Base-by-base conservation (phyloP, 2,113 vertebrate species). In the Turdus rufiventris region DNA sequence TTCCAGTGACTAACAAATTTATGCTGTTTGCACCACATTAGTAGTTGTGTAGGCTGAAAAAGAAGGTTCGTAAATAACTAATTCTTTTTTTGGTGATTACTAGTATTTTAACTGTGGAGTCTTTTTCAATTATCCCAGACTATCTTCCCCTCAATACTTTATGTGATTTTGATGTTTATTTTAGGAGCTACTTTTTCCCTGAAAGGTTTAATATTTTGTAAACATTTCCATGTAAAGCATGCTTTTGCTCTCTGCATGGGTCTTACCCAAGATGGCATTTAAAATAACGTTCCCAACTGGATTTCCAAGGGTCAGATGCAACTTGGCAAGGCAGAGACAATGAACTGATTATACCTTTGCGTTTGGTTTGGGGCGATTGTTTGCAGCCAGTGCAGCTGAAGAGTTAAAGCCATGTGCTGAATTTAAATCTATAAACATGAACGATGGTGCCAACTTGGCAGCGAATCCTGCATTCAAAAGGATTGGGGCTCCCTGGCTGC, bases 401-500 rank as follows among this genome's bases (percentile, higher is more conserved):
- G 95, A 96, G 96, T 96, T 96, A 96, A 95, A 97, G 94, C 93
- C 96, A 96, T 85, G 94, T 94, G 94, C 94, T 97, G 97, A 96
- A 97, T 97, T 94, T 96, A 83, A 97, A 97, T 97, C 95, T 62
- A 82, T 85, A 95, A 96, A 95, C 94, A 95, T 84, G 93, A 95
- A 95, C 48, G 75, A 62, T 61, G 88, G 95, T 96, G 96, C 96
- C 97, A 97, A 96, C 61, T 96, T 96, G 96, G 96, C 96, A 97
- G 89, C 4, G 1, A 74, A 11, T 67, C 29, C 10, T 73, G 85
- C 93, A 88, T 94, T 97, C 77, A 92, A 47, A 91, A 74, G 63
- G 93, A 80, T 86, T 12, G 21, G 94, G 77, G 93, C 91, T 96
- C 92, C 96, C 82, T 85, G 92, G 79, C 93, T 89, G 89, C 92